Evolutionary conservation across 1,140 invertebrate genomes (phyloP), one percentile per base, ranked within the genome.

Genomic region (Gryllus bimaculatus): DNA sequence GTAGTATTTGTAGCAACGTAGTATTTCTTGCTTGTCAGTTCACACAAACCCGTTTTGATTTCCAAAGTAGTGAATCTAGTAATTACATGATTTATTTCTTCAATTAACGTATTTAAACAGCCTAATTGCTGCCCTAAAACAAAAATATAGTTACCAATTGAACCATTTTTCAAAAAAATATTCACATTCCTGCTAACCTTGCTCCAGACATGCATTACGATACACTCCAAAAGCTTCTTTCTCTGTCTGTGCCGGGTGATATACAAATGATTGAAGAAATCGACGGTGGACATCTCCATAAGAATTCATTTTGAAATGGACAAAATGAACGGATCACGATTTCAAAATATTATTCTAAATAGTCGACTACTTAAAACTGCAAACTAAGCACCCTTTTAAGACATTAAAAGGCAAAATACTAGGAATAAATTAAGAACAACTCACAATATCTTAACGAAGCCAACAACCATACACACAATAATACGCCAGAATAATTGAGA

Each of bases 221-320:
- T 66, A 66, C 18, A 18, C 18, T 0, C 7, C 10, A 66, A 66
- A 3, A 13, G 18, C 10, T 66, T 66, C 54, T 66, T 66, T 18
- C 54, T 66, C 54, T 18, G 54, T 66, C 54, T 66, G 54, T 13
- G 54, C 18, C 10, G 54, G 54, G 18, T 66, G 54, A 66, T 66
- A 66, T 18, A 66, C 10, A 18, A 66, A 66, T 3, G 54, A 66
- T 66, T 66, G 54, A 10, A 66, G 18, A 66, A 66, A 66, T 66
- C 54, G 7, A 3, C 76, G 76, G 39, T 77, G 76, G 8, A 77
- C 21, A 48, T 77, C 39, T 12, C 76, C 76, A 48, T 77, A 77
- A 18, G 47, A 47, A 47, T 26, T 77, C 21, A n/a, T 77, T 47
- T 39, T 39, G 26, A 39, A 39, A 39, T 5, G 26, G 26, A 39